These are phyloP conservation scores for Drosophila murphyi DNA, from an alignment of 1,140 invertebrate species.

Conservation along the genomic window DNA sequence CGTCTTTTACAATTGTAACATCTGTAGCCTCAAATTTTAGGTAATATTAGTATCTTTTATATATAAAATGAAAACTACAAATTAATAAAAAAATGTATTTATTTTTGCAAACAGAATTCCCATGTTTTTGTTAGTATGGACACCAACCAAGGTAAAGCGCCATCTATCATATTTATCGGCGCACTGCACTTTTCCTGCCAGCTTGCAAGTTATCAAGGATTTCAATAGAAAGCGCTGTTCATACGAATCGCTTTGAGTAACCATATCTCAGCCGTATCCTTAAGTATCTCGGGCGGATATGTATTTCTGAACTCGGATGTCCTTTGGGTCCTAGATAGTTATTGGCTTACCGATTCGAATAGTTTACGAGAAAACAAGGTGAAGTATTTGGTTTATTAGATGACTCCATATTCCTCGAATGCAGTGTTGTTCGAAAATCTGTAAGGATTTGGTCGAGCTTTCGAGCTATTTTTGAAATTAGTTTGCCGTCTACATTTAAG, in stretches of 20 bases:
- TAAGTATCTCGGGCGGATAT: no score
- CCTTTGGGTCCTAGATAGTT: no score
- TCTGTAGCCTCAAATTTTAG: slow-evolving; percentile 58
- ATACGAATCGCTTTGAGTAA: no score
- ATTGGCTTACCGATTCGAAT: no score
- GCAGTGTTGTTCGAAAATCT: no score
- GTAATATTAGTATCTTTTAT: slow-evolving; percentile 55
- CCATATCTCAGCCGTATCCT: neutral
- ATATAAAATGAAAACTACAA: slow-evolving; percentile 30
- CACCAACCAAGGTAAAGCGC: neutral
- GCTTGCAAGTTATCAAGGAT: neutral
- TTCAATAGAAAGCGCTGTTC: neutral
- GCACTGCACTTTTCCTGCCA: neutral
- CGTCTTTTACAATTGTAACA: slow-evolving; percentile 39
- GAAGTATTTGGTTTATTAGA: no score
- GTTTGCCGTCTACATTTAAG: no score
- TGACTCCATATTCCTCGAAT: no score
- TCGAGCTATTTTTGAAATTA: no score
- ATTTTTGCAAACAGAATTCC: neutral
- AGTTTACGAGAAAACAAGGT: no score
- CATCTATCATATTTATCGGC: neutral
- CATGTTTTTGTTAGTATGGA: neutral
- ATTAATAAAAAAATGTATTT: slow-evolving; percentile 22
- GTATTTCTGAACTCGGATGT: no score
- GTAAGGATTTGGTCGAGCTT: no score